phyloP scores from a whole-genome alignment of 2,113 vertebrate species.

The Platycercus adscitus region DNA sequence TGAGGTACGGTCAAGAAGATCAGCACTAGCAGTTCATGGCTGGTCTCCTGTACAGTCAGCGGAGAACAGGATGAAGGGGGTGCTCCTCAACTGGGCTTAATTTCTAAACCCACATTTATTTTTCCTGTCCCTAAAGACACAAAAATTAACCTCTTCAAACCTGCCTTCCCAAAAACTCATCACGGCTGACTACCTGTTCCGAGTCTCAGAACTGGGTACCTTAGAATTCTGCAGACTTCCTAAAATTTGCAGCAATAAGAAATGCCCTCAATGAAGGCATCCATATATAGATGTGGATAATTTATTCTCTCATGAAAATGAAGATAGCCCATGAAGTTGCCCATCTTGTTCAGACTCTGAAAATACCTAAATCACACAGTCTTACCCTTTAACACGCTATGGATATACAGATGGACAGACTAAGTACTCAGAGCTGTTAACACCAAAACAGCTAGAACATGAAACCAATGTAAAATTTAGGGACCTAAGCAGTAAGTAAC shows the following conservation, averaged over 20 bases:
- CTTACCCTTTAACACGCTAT: neutral
- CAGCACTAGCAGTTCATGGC: neutral
- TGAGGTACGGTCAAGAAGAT: neutral
- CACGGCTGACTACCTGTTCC: neutral
- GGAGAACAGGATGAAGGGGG: neutral
- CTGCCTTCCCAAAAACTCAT: neutral
- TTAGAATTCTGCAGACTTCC: neutral
- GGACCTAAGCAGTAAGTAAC: neutral
- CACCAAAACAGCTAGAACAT: neutral
- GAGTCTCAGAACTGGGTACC: neutral
- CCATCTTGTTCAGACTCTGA: neutral
- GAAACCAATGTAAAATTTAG: neutral
- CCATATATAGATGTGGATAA: neutral
- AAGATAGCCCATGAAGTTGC: neutral
- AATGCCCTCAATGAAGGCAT: neutral
- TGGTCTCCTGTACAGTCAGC: neutral
- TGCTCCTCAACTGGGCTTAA: neutral
- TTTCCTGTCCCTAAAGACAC: neutral
- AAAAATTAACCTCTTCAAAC: neutral
- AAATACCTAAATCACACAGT: neutral
- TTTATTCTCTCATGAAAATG: neutral
- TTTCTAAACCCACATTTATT: neutral
- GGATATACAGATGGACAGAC: neutral
- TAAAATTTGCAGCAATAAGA: neutral
- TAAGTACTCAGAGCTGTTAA: neutral